phyloP scores from a whole-genome alignment of 1,140 invertebrate species.

The Megalonaias nervosa region DNA sequence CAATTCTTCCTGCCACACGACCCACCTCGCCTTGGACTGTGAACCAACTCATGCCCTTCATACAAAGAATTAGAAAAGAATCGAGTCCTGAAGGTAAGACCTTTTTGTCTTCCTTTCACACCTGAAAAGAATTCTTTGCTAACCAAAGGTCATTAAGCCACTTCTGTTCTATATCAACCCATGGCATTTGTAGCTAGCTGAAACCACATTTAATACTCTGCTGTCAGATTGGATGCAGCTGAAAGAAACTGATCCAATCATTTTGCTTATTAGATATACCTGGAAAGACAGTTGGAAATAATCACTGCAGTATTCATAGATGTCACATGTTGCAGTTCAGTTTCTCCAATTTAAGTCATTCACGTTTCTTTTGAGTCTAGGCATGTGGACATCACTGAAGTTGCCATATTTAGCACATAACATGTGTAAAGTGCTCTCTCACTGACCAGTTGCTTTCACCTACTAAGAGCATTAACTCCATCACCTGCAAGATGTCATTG shows the following conservation, averaged over 20 bases:
- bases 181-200: too few species aligned
- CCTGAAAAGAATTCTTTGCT: too few species aligned
- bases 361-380: neutral
- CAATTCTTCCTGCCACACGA: constrained; percentile 25
- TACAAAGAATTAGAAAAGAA: constrained; percentile 67
- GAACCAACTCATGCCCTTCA: constrained; percentile 73
- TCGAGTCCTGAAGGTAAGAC: constrained; percentile 67
- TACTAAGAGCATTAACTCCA: neutral
- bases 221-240: too few species aligned
- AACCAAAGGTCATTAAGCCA: neutral
- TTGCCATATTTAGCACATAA: too few species aligned
- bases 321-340: neutral
- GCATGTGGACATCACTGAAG: too few species aligned
- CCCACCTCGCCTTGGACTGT: constrained; percentile 66
- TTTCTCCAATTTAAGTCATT: neutral
- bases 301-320: neutral
- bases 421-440: too few species aligned
- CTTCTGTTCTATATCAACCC: neutral
- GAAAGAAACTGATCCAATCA: too few species aligned
- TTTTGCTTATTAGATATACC: too few species aligned
- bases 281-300: neutral
- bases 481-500: neutral
- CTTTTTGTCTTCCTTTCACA: neutral
- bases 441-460: neutral
- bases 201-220: too few species aligned